Evolutionary conservation across 2,113 vertebrate genomes (phyloP).

Genomic region (Sarotherodon lohbergeri): DNA sequence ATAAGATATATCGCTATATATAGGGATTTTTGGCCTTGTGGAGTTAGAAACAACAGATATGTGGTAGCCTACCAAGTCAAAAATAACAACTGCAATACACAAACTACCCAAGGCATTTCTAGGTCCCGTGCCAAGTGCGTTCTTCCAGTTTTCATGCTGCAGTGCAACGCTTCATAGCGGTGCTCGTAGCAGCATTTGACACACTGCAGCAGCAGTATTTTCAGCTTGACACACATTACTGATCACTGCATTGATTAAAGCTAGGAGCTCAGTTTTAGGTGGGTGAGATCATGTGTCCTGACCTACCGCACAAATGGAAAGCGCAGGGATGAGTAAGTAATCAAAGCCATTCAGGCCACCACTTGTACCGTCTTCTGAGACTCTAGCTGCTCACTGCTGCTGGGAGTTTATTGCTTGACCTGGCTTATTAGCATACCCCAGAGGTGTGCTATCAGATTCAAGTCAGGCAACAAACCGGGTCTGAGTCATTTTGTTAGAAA

Average conservation of each 20-base stretch:
- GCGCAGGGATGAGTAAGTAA: not conserved
- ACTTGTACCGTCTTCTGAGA: not conserved
- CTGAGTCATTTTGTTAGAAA: not conserved
- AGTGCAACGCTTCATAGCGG: not conserved
- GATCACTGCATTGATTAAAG: constrained; percentile 39
- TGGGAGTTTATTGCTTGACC: not conserved
- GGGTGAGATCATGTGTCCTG: constrained; percentile 8
- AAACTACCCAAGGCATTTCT: not conserved
- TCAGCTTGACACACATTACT: not conserved
- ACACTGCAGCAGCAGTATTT: not conserved
- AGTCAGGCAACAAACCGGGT: not conserved
- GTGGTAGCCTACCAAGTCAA: not conserved
- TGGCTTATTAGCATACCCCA: not conserved
- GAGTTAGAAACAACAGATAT: not conserved
- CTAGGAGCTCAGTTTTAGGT: not conserved
- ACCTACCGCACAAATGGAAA: not conserved
- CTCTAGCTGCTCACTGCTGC: not conserved
- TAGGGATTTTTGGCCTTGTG: not conserved
- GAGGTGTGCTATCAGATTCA: not conserved
- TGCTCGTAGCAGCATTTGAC: not conserved
- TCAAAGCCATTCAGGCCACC: not conserved
- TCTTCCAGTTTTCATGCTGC: not conserved
- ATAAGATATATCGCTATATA: not conserved
- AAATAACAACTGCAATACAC: not conserved
- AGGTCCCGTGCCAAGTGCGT: not conserved